These are phyloP conservation scores for Callionymus lyra DNA, from an alignment of 2,113 vertebrate species.

Conservation along the genomic window DNA sequence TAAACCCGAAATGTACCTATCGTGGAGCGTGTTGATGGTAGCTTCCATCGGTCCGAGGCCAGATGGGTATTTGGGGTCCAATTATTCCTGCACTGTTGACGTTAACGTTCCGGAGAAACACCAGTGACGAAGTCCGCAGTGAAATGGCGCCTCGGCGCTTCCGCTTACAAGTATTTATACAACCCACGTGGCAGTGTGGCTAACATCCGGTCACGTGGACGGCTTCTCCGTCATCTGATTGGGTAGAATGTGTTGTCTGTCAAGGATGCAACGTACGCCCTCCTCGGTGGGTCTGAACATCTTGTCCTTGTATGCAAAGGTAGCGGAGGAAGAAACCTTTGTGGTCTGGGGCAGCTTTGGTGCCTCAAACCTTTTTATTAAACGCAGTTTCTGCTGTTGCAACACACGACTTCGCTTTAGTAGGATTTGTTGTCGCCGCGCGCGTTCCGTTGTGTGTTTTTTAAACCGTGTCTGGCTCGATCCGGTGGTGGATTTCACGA, in stretches of 20 bases:
- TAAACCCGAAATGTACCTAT: constrained; percentile 58
- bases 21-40: constrained; percentile 56
- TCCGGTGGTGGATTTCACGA: too few relatives aligned
- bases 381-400: too few relatives aligned
- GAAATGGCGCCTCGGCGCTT: constrained; percentile 65
- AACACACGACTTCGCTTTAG: too few relatives aligned
- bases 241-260: constrained; percentile 10
- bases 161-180: constrained; percentile 55
- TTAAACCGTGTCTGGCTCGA: too few relatives aligned
- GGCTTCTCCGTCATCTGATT: constrained; percentile 11
- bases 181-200: constrained; percentile 19
- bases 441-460: too few relatives aligned
- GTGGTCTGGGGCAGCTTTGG: too few relatives aligned
- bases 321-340: too few relatives aligned
- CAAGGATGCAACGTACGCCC: constrained; percentile 4
- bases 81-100: constrained; percentile 24
- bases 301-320: constrained; percentile 9
- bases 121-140: constrained; percentile 15
- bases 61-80: constrained; percentile 33
- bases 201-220: constrained; percentile 20
- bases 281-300: background rate
- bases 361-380: too few relatives aligned
- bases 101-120: constrained; percentile 5
- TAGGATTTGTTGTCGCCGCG: too few relatives aligned
- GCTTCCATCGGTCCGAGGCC: constrained; percentile 61